Base-by-base conservation (phyloP, 1,140 invertebrate genomes). In the Lepidostoma basale region DNA sequence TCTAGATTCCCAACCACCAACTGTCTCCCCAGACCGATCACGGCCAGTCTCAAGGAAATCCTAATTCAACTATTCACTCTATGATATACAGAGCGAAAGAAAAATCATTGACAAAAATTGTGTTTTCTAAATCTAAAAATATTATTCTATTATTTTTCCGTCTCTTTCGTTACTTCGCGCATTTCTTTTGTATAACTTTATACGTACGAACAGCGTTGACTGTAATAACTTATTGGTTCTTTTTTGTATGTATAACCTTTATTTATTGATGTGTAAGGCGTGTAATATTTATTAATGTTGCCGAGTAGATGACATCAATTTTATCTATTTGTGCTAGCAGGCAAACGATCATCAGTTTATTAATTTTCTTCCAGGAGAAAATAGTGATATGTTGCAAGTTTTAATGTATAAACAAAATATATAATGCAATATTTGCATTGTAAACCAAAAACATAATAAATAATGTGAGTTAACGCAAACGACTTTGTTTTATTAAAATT, bases 391-490 rank as follows among this genome's bases (percentile, higher is more conserved):
- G 36, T 22, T 42, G 39, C 23, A 60, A 16, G 8, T 25, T 25
- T 42, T 56, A 18, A 56, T 4, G 52, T 56, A 14, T 60, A 10
- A 33, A n/a, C n/a, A 40, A 59, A 60, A 42, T 18, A 18, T 56
- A 42, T 39, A 40, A 22, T 60, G 56, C 56, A 60, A 60, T 60
- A 60, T 60, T 60, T 60, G 56, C 56, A 60, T 42, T 40, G 56
- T 60, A 26, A 22, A 60, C 39, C 33, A 60, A 42, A 60, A 60
- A 40, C 36, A 60, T 8, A 60, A 60, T 60, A 60, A 60, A 60
- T 12, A 30, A 12, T 8, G 30, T 54, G 26, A 33, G 30, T 54
- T n/a, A 10, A 26, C 49, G 30, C 2, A 54, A 30, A 26, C 6
- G 12, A 33, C 12, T 33, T 33, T 33, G 6, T 33, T 33, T 33